Evolutionary conservation across 2,113 vertebrate genomes (phyloP).

Genomic region (Laterallus jamaicensis): DNA sequence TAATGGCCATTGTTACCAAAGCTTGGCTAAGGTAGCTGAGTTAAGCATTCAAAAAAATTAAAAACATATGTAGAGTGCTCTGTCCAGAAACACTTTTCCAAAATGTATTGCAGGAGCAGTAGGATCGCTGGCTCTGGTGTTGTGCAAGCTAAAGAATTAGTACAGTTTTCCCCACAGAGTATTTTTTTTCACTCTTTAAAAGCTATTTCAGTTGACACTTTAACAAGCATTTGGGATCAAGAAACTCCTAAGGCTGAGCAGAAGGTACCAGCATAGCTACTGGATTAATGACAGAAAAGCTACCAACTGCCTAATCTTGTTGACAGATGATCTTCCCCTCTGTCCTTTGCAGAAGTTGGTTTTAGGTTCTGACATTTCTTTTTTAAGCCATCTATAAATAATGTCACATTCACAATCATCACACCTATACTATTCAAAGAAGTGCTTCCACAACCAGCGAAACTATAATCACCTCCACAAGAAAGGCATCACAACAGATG

Average conservation of each 20-base stretch:
- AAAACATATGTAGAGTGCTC: not conserved
- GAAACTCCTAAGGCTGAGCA: not conserved
- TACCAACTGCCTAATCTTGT: not conserved
- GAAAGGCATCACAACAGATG: not conserved
- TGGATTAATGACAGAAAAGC: not conserved
- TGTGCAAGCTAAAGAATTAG: not conserved
- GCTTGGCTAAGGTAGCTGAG: not conserved
- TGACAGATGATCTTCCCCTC: not conserved
- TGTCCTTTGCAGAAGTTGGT: not conserved
- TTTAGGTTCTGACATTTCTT: not conserved
- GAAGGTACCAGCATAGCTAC: not conserved
- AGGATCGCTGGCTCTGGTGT: not conserved
- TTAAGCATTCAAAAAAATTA: not conserved
- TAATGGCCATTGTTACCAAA: not conserved
- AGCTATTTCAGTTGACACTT: not conserved
- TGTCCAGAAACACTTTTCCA: not conserved
- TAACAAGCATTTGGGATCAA: not conserved
- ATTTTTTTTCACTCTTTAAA: not conserved
- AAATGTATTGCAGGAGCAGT: not conserved
- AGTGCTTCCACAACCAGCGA: not conserved
- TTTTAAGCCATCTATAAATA: not conserved
- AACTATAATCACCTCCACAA: not conserved
- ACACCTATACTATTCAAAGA: not conserved
- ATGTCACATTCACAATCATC: not conserved
- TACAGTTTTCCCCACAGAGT: not conserved